Base-by-base conservation (phyloP, 2,113 vertebrate genomes). In the Anthoscopus minutus region DNA sequence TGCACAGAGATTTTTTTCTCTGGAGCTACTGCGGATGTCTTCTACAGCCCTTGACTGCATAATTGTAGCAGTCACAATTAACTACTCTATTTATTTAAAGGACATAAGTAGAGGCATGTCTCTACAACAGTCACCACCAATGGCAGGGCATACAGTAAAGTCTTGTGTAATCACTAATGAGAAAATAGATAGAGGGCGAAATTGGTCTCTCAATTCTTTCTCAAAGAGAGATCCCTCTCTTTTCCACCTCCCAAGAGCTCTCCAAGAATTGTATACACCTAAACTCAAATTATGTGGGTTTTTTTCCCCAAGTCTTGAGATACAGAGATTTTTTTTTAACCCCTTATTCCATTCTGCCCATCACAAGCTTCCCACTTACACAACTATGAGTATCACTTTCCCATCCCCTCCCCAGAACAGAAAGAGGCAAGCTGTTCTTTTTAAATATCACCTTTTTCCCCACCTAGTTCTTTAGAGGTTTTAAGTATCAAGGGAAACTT, bases 401-500 rank as follows among this genome's bases (percentile, higher is more conserved):
- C 54, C 38, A 54, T 40, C 14, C 30, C 17, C 14, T 47, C 9
- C 10, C 12, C 40, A 54, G 10, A 61, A 42, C 17, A 54, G 31
- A 54, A 76, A 61, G 1, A 76, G 8, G n/a, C 28, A 74, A 33
- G 51, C 7, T 27, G 22, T 0, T 3, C 13, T 42, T 66, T 31
- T 50, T 42, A 4, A 31, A 35, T 20, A 27, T 72, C 22, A 33
- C 12, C 13, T 20, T n/a, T 3, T 0, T 0, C 3, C 12, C 4
- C 17, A 1, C 4, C 5, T 3, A 44, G 15, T 7, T 45, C 37
- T 66, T 50, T 11, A 51, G 7, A 38, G 15, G 44, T 51, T 33
- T 66, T 33, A 66, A n/a, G 15, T 38, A 58, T n/a, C 28, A 60
- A 60, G 24, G 38, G 30, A 89, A 67, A 28, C 10, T 17, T 35